Evolutionary conservation across 53 echinoderm and acorn worm species (phyloP).

Genomic region (Pentamera pediparva): DNA sequence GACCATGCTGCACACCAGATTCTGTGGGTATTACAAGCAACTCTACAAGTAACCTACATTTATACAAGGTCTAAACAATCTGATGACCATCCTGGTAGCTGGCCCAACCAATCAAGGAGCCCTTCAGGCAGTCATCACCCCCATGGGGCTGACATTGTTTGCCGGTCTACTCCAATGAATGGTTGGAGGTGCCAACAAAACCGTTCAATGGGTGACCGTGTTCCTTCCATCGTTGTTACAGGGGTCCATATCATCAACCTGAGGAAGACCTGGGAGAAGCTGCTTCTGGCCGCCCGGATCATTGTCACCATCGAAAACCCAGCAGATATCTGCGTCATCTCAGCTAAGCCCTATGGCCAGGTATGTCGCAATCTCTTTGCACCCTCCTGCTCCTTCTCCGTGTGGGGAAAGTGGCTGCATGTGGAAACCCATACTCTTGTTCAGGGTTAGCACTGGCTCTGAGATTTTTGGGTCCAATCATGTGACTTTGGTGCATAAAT

Average conservation of each 20-base stretch:
- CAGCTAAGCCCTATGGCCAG: conserved; percentile 93
- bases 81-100: no score
- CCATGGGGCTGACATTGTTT: no score
- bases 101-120: no score
- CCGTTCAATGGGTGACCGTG: neutral
- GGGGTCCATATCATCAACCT: conserved; percentile 89
- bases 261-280: conserved; percentile 98
- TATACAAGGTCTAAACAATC: no score
- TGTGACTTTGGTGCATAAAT: no score
- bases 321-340: conserved; percentile 96
- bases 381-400: neutral
- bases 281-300: conserved; percentile 84
- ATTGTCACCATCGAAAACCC: conserved; percentile 95
- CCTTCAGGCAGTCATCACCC: no score
- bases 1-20: no score
- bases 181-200: no score
- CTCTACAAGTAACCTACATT: no score
- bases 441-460: neutral
- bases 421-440: neutral
- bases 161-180: no score
- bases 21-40: no score
- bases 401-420: neutral
- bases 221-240: conserved; percentile 2
- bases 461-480: no score
- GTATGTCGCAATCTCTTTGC: conserved; percentile 21